These are phyloP conservation scores for Calameuta pallipes DNA, from an alignment of 2,888 invertebrate genomes.

Conservation along the genomic window DNA sequence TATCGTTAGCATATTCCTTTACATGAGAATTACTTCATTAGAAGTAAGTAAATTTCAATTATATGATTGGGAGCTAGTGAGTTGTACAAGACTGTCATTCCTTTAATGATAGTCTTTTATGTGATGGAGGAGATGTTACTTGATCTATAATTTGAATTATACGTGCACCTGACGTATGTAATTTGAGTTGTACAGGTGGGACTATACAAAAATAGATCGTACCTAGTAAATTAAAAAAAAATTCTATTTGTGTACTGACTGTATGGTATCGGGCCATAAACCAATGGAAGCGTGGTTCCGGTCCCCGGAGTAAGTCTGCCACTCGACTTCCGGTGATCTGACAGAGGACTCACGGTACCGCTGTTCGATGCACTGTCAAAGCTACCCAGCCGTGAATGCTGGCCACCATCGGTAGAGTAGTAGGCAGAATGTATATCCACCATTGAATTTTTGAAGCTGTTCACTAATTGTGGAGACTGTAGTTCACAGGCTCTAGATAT, in stretches of 20 bases:
- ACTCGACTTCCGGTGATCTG: slow-evolving; percentile 22
- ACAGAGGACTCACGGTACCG: slow-evolving; percentile 19
- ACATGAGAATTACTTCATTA: background rate
- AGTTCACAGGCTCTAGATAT: slow-evolving; percentile 39
- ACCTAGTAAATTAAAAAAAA: background rate
- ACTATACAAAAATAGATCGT: background rate
- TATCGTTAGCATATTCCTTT: background rate
- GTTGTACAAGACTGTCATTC: background rate
- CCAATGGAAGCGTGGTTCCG: slow-evolving; percentile 75
- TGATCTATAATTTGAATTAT: background rate
- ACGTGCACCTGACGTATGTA: background rate
- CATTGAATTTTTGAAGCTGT: slow-evolving; percentile 48
- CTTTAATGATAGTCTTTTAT: background rate
- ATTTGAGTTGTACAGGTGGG: background rate
- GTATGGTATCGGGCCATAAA: slow-evolving; percentile 81
- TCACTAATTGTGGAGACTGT: slow-evolving; percentile 53
- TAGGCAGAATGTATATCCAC: slow-evolving; percentile 31
- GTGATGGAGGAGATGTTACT: background rate
- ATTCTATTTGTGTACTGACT: slow-evolving; percentile 73
- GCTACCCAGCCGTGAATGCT: slow-evolving; percentile 1
- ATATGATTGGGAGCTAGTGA: background rate
- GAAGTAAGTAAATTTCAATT: background rate
- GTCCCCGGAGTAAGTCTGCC: slow-evolving; percentile 41
- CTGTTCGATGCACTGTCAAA: slow-evolving; percentile 34
- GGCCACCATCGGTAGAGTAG: background rate